A percentile compares a stretch with the other conserved stretches of the same genome.
phyloP scores from a whole-genome alignment of 2,888 invertebrate species.

The Byasa hedistus region DNA sequence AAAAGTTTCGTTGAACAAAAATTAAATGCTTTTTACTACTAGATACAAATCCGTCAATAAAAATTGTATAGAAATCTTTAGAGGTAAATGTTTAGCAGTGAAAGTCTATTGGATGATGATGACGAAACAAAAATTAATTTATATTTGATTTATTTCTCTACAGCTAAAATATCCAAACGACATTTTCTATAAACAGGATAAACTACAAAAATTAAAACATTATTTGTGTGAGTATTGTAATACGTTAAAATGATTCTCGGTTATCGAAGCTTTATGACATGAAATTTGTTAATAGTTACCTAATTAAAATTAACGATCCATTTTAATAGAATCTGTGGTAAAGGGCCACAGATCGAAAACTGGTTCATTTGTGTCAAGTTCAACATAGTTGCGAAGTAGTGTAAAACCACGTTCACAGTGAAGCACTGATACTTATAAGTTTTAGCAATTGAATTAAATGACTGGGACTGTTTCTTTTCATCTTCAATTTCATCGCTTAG shows the following conservation, averaged over 20 bases:
- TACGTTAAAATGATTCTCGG: too few relatives aligned
- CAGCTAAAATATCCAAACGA: too few relatives aligned
- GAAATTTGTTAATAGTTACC: neutral
- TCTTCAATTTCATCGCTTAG: neutral
- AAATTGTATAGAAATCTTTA: too few relatives aligned
- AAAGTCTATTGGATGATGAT: too few relatives aligned
- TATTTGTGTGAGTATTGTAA: too few relatives aligned
- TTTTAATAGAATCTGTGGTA: slow-evolving; percentile 30
- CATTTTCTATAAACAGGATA: neutral
- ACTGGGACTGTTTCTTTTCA: neutral
- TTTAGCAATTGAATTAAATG: neutral
- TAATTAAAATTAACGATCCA: neutral
- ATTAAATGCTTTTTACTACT: too few relatives aligned
- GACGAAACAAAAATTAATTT: too few relatives aligned
- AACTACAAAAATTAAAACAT: neutral
- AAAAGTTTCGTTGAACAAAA: too few relatives aligned
- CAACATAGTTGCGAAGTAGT: slow-evolving; percentile 35
- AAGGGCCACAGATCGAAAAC: slow-evolving; percentile 41
- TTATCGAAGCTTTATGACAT: neutral
- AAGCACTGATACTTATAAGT: neutral
- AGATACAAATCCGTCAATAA: too few relatives aligned
- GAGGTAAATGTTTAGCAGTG: too few relatives aligned
- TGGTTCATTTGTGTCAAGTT: slow-evolving; percentile 62
- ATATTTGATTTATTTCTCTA: too few relatives aligned
- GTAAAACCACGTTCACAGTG: slow-evolving; percentile 9